Evolutionary conservation across 2,888 invertebrate genomes (phyloP).

Genomic region (Cacoxenus indagator): DNA sequence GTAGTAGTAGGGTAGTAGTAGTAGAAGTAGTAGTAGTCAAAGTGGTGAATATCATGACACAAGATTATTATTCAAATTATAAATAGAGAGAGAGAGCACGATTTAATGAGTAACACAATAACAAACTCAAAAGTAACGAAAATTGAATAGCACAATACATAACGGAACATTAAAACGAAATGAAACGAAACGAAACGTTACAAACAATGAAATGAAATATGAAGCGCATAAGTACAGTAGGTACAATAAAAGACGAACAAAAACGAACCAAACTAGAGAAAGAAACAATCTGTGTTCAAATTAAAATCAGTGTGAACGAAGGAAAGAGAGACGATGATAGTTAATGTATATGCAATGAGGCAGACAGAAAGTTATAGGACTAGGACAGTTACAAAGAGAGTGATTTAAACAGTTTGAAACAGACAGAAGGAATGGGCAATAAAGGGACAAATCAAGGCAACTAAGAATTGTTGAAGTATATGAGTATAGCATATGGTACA

Average conservation of each 20-base stretch:
- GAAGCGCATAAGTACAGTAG: conserved; percentile 10
- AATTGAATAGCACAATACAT: conserved; percentile 29
- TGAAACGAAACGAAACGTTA: conserved; percentile 20
- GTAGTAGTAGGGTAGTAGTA: conserved; percentile 43
- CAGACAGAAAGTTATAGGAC: not conserved
- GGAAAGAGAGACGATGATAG: not conserved
- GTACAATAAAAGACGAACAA: conserved; percentile 25
- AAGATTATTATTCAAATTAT: conserved; percentile 35
- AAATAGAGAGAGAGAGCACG: conserved; percentile 34
- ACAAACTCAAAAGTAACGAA: conserved; percentile 22
- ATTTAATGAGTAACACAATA: conserved; percentile 38
- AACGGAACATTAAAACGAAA: conserved; percentile 29
- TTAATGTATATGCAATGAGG: not conserved
- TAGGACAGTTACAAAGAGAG: not conserved
- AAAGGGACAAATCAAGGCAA: no score
- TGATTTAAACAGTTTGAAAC: not conserved
- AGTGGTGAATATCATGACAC: conserved; percentile 56
- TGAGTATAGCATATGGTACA: not conserved
- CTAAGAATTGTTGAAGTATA: conserved; percentile 25
- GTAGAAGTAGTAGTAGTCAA: conserved; percentile 42
- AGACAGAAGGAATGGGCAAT: not conserved
- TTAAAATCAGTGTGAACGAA: not conserved
- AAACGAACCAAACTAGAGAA: conserved; percentile 20
- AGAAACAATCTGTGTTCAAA: not conserved
- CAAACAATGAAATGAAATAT: conserved; percentile 14